These are phyloP conservation scores for Arctopsyche grandis DNA, from an alignment of 1,140 invertebrate genomes.

Conservation along the genomic window DNA sequence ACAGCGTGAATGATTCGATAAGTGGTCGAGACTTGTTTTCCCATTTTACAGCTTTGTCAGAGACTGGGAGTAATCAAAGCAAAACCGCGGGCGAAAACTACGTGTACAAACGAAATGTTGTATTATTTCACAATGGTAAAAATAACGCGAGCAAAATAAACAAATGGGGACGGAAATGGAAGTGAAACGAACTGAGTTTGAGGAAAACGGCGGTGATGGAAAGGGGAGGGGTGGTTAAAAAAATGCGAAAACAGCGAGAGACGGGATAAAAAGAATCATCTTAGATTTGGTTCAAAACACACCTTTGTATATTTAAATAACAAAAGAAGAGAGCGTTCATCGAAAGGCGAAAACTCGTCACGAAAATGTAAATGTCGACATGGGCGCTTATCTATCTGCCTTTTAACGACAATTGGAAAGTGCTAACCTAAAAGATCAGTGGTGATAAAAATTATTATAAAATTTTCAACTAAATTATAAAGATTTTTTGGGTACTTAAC, in stretches of 20 bases:
- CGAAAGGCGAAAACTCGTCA: not conserved
- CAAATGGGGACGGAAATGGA: not conserved
- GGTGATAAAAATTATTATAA: too few species aligned
- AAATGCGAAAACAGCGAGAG: not conserved
- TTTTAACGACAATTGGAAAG: too few species aligned
- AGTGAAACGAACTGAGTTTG: too few species aligned
- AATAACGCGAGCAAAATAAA: not conserved
- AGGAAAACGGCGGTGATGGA: too few species aligned
- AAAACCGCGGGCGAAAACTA: not conserved
- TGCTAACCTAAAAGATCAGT: too few species aligned
- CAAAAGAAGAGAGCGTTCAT: conserved; percentile 17
- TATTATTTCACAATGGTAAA: not conserved
- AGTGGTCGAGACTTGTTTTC: not conserved
- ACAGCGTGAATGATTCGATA: not conserved
- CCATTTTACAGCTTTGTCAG: not conserved
- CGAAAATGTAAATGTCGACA: not conserved
- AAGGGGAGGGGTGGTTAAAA: too few species aligned
- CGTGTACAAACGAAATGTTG: not conserved
- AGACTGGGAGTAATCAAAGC: not conserved
- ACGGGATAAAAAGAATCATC: conserved; percentile 6
- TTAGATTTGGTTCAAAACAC: conserved; percentile 7
- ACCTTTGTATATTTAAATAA: conserved; percentile 23
- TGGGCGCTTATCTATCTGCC: not conserved
- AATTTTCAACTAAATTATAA: too few species aligned
- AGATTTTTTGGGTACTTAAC: too few species aligned